Base-by-base conservation (phyloP, 2,113 vertebrate species). In the Laticauda laticaudata region DNA sequence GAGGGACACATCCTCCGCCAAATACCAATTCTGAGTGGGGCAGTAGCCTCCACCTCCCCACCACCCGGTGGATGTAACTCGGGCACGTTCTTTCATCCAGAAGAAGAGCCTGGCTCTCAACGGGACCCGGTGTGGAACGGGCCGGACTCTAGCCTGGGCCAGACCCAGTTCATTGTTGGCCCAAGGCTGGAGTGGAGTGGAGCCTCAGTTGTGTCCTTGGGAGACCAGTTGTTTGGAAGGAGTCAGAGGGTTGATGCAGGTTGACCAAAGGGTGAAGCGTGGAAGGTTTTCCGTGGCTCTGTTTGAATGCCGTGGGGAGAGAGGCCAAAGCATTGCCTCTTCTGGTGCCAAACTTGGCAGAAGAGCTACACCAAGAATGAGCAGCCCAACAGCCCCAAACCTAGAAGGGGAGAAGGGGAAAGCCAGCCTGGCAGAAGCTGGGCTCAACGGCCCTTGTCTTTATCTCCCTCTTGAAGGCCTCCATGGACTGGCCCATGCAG, bases 51-150 rank as follows among this genome's bases (percentile, higher is more conserved):
- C 48, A 1, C 93, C 92, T 94, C 20, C 1, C 39, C 69, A 89
- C 95, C 94, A 95, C 94, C 90, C 48, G 92, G 57, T 92, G 95
- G 75, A 43, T 93, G 93, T 93, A n/a, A 91, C 29, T 94, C 87
- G 90, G 95, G 95, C 94, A 92, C 93, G 89, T 15, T 85, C 95
- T 93, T 53, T 51, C 29, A 51, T 92, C 91, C 14, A 23, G 55
- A 29, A 5, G 12, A 5, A 21, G 45, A 23, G 4, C 26, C 88
- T 3, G 54, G 15, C 88, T 1, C 23, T 21, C 93, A 92, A 93
- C 11, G 0, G 39, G 81, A 15, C 54, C 21, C 18, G 11, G 9
- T 5, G 9, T 0, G 29, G 64, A 10, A 3, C 18, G 5, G 1
- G 2, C 48, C 26, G 3, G 4, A 29, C 29, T 6, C 29, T 11